Percentiles rank a stretch among this genome's conserved stretches.
Conservation (phyloP, 2,797 vertebrate species). For the Huso huso region DNA sequence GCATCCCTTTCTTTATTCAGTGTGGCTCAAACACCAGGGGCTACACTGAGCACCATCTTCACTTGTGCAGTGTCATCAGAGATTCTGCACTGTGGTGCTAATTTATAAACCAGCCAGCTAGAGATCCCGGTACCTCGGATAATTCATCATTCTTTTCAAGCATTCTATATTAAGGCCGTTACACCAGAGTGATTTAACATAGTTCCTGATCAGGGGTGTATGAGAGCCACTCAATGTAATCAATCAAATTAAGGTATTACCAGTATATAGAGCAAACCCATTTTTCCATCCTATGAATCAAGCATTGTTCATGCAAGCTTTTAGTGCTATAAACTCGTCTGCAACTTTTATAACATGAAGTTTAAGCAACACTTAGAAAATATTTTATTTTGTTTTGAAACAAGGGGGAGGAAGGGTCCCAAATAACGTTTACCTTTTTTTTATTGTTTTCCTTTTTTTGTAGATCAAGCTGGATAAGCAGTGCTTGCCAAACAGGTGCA, state of each 20-base stretch:
- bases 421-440: too few relatives aligned
- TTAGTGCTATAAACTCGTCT: too few relatives aligned
- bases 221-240: slow-evolving; percentile 4
- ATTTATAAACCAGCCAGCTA: slow-evolving; percentile 42
- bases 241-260: slow-evolving; percentile 8
- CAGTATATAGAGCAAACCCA: slow-evolving; percentile 7
- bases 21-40: slow-evolving; percentile 16
- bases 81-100: slow-evolving; percentile 42
- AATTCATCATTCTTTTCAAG: slow-evolving; percentile 21
- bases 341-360: too few relatives aligned
- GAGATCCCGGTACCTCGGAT: slow-evolving; percentile 25
- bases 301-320: too few relatives aligned
- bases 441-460: too few relatives aligned
- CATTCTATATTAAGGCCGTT: slow-evolving; percentile 10
- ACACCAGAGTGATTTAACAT: background rate
- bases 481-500: too few relatives aligned
- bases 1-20: slow-evolving; percentile 24
- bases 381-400: background rate
- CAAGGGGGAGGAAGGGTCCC: too few relatives aligned
- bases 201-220: background rate
- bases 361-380: background rate
- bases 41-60: slow-evolving; percentile 11
- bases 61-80: slow-evolving; percentile 45
- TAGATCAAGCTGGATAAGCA: too few relatives aligned
- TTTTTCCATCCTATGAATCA: too few relatives aligned